Percentiles rank a stretch among this genome's conserved stretches.
phyloP scores from a whole-genome alignment of 1,140 invertebrate species.

The Sitobion miscanthi region DNA sequence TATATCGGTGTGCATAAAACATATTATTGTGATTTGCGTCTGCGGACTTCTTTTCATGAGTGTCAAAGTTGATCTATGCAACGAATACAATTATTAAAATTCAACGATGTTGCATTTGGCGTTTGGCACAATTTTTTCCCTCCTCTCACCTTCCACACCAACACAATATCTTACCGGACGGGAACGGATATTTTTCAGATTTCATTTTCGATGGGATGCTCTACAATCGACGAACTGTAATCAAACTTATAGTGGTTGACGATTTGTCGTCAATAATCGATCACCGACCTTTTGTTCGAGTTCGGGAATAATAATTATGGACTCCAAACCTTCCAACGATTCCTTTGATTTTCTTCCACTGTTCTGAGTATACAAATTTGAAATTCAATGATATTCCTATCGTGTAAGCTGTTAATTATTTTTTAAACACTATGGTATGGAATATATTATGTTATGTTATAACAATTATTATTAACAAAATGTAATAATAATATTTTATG shows the following conservation, averaged over 20 bases:
- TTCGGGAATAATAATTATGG: neutral
- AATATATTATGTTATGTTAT: too few relatives aligned
- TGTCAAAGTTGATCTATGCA: too few relatives aligned
- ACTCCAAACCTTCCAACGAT: neutral
- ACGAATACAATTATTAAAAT: too few relatives aligned
- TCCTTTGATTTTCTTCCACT: neutral
- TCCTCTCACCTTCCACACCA: neutral
- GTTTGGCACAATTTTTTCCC: neutral
- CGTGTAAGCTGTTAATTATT: too few relatives aligned
- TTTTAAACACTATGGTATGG: too few relatives aligned
- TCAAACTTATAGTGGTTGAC: neutral
- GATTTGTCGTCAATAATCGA: neutral
- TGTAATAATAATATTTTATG: too few relatives aligned
- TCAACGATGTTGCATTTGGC: too few relatives aligned
- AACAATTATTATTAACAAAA: too few relatives aligned
- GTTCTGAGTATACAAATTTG: neutral
- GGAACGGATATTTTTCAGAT: neutral
- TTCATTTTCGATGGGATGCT: neutral
- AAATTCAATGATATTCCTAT: neutral
- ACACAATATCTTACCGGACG: neutral
- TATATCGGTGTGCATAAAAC: too few relatives aligned
- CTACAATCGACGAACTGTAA: neutral
- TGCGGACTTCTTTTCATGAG: too few relatives aligned
- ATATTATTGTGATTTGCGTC: too few relatives aligned
- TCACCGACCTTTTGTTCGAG: neutral